These are phyloP conservation scores for Lepilemur ruficaudatus DNA, from an alignment of 2,797 vertebrate species.

Conservation along the genomic window DNA sequence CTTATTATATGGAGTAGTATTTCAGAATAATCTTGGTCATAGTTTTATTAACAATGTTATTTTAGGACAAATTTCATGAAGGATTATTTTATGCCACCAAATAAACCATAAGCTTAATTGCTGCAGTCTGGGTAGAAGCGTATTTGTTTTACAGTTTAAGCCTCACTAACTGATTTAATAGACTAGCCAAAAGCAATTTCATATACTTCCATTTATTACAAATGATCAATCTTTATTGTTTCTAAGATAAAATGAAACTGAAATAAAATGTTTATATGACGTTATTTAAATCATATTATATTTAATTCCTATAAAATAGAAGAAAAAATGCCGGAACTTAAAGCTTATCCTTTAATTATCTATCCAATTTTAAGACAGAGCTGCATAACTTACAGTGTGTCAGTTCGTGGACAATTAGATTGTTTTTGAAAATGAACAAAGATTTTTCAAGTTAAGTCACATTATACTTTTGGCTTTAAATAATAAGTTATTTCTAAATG, in stretches of 20 bases:
- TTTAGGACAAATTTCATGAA: neutral
- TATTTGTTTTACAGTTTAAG: constrained; percentile 75
- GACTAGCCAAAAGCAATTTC: constrained; percentile 64
- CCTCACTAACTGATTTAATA: constrained; percentile 78
- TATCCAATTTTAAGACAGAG: neutral
- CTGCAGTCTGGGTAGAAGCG: constrained; percentile 31
- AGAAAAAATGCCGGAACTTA: constrained; percentile 30
- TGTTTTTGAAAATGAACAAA: constrained; percentile 12
- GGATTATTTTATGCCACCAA: constrained; percentile 22
- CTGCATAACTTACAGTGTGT: neutral
- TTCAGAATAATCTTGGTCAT: neutral
- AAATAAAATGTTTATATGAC: constrained; percentile 29
- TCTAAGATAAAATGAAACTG: constrained; percentile 31
- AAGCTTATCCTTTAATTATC: neutral
- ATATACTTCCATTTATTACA: constrained; percentile 21
- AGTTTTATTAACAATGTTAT: neutral
- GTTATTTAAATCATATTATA: constrained; percentile 59
- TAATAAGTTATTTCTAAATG: constrained; percentile 49
- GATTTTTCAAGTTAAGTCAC: constrained; percentile 34
- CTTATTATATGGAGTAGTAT: neutral
- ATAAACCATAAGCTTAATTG: neutral
- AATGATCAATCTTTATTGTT: constrained; percentile 55
- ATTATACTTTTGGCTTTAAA: constrained; percentile 44
- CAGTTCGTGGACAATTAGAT: neutral
- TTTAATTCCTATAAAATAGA: constrained; percentile 34